Percentiles rank a stretch among this genome's conserved stretches.
These are phyloP conservation scores for Hemicrepidius hirtus DNA, from an alignment of 2,888 invertebrate species.

Conservation along the genomic window DNA sequence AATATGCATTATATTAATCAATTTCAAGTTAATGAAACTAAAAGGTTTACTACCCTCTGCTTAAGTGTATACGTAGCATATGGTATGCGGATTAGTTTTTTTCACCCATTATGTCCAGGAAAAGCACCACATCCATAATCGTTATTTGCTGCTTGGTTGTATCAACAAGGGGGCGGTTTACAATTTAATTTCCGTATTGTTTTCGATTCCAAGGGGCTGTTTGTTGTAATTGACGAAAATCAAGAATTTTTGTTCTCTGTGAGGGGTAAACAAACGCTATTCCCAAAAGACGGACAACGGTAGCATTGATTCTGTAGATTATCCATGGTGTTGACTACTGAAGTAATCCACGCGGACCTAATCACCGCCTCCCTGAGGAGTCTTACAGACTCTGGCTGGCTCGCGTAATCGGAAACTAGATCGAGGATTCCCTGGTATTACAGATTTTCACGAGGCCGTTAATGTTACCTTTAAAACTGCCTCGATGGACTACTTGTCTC, in stretches of 20 bases:
- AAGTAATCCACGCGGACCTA: constrained; percentile 57
- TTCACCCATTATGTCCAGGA: constrained; percentile 33
- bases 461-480: background rate
- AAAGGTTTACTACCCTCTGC: constrained; percentile 56
- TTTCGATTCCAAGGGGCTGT: background rate
- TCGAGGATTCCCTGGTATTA: constrained; percentile 24
- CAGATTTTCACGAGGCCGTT: constrained; percentile 4
- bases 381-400: constrained; percentile 42
- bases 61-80: constrained; percentile 48
- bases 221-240: constrained; percentile 12
- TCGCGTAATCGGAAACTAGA: constrained; percentile 48
- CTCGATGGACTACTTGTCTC: background rate
- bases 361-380: constrained; percentile 58
- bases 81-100: constrained; percentile 44
- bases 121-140: constrained; percentile 16
- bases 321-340: constrained; percentile 51
- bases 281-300: constrained; percentile 43
- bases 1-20: constrained; percentile 63
- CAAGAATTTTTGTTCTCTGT: constrained; percentile 9
- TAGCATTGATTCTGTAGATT: constrained; percentile 46
- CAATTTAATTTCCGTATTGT: constrained; percentile 12
- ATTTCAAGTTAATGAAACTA: constrained; percentile 62
- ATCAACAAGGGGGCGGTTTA: constrained; percentile 7
- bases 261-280: constrained; percentile 20
- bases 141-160: constrained; percentile 4